Conservation (phyloP, 2,888 invertebrate species). For the Deilephila elpenor region DNA sequence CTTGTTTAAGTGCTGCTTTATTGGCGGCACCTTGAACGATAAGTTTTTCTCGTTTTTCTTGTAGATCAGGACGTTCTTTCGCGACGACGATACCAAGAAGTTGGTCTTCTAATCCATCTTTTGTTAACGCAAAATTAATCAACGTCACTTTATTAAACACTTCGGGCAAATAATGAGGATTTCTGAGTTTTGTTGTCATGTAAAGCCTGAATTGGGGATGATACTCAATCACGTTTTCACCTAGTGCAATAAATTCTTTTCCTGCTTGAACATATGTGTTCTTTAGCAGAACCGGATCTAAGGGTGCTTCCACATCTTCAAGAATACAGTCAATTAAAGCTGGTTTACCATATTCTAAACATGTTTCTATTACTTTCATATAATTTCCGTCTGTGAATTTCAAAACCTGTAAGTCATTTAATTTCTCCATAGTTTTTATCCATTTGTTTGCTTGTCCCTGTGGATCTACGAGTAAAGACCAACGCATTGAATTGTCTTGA, state of each 20-base stretch:
- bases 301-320: constrained; percentile 91
- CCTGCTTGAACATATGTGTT: constrained; percentile 90
- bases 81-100: constrained; percentile 93
- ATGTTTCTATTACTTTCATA: constrained; percentile 89
- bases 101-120: constrained; percentile 93
- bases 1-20: constrained; percentile 91
- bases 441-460: constrained; percentile 94
- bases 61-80: constrained; percentile 93
- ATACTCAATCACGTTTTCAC: constrained; percentile 91
- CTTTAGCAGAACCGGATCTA: constrained; percentile 91
- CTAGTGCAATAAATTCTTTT: constrained; percentile 89
- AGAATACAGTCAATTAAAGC: constrained; percentile 90
- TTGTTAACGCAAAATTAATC: constrained; percentile 93
- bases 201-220: constrained; percentile 90
- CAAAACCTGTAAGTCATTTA: constrained; percentile 87
- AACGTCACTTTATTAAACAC: constrained; percentile 92
- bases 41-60: constrained; percentile 91
- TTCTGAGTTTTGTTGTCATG: constrained; percentile 92
- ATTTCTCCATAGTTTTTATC: constrained; percentile 93
- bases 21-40: constrained; percentile 92
- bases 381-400: constrained; percentile 91
- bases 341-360: constrained; percentile 91
- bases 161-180: constrained; percentile 94
- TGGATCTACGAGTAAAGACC: constrained; percentile 93
- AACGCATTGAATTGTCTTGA: constrained; percentile 90